Evolutionary conservation across 2,113 vertebrate genomes (phyloP).

Genomic region (Notothenia rossii): DNA sequence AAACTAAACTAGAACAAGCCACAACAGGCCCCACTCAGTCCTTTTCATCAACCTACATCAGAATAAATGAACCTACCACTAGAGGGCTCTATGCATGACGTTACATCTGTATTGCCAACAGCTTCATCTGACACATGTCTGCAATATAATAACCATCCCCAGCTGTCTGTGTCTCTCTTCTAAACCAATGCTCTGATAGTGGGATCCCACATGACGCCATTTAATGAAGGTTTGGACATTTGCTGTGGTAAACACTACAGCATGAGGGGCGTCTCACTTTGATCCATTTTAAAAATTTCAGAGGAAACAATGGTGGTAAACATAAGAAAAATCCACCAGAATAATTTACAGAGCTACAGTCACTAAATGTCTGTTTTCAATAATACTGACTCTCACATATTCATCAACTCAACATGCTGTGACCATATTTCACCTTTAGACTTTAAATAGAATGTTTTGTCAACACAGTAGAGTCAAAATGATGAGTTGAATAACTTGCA

Average conservation of each 20-base stretch:
- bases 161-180: neutral
- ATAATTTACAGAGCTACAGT: neutral
- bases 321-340: neutral
- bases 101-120: neutral
- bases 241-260: neutral
- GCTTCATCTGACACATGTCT: slow-evolving; percentile 3
- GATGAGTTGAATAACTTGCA: neutral
- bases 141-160: neutral
- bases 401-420: neutral
- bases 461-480: neutral
- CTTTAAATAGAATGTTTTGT: neutral
- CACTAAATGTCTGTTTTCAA: neutral
- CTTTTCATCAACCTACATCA: neutral
- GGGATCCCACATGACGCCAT: neutral
- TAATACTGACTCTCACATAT: neutral
- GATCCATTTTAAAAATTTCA: neutral
- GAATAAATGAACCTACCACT: slow-evolving; percentile 14
- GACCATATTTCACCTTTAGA: too few relatives aligned
- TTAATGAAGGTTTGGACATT: neutral
- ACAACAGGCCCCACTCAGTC: neutral
- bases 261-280: neutral
- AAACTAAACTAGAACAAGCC: neutral
- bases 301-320: neutral
- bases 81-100: slow-evolving; percentile 37
- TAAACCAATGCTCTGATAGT: neutral